Conservation (phyloP, 2,888 invertebrate genomes). For the Trilocha varians region DNA sequence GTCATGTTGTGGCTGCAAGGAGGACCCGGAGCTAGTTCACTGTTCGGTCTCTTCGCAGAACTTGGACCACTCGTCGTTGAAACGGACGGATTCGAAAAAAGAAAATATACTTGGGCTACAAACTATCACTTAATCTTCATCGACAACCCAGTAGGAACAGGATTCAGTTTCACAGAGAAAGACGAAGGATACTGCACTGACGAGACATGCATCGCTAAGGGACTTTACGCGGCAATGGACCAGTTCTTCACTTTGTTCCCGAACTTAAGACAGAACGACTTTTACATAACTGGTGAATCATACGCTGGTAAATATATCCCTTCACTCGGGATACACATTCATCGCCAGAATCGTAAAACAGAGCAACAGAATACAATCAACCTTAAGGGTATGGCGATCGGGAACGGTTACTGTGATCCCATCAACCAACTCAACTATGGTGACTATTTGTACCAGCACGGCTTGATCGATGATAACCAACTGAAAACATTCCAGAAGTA, state of each 20-base stretch:
- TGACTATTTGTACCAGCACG: slow-evolving; percentile 63
- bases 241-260: slow-evolving; percentile 77
- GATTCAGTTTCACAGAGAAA: slow-evolving; percentile 76
- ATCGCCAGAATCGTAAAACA: slow-evolving; percentile 47
- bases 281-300: slow-evolving; percentile 76
- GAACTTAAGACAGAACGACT: slow-evolving; percentile 59
- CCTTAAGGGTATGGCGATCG: slow-evolving; percentile 68
- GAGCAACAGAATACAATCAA: slow-evolving; percentile 46
- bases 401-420: slow-evolving; percentile 69
- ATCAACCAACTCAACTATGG: slow-evolving; percentile 65
- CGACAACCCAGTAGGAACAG: slow-evolving; percentile 78
- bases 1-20: slow-evolving; percentile 74
- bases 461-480: slow-evolving; percentile 72
- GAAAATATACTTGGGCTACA: slow-evolving; percentile 73
- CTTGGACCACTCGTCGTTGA: slow-evolving; percentile 72
- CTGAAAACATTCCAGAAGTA: slow-evolving; percentile 69
- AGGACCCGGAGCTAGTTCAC: slow-evolving; percentile 70
- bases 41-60: slow-evolving; percentile 73
- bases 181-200: slow-evolving; percentile 68
- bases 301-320: slow-evolving; percentile 74
- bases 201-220: slow-evolving; percentile 69
- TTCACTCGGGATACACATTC: slow-evolving; percentile 66
- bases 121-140: slow-evolving; percentile 75
- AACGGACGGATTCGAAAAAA: slow-evolving; percentile 36
- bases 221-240: slow-evolving; percentile 61